Base-by-base conservation (phyloP, 2,797 vertebrate genomes). In the Onychomys arenicola region DNA sequence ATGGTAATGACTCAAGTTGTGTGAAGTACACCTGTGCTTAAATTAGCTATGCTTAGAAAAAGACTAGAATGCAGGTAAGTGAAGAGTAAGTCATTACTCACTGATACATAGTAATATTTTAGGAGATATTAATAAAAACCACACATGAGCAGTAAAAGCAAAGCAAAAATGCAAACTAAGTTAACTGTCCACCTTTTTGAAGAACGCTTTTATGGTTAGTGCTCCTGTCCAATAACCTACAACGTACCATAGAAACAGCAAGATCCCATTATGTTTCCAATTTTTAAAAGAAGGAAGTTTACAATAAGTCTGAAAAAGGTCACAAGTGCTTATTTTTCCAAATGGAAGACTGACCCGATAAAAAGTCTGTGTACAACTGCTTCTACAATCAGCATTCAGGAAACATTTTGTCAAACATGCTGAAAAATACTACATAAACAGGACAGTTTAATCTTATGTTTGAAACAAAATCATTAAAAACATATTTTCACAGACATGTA, bases 251-350 rank as follows among this genome's bases (percentile, higher is more conserved):
- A 89, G 6, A 52, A 88, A 78, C 49, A 85, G 91, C 75, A 25
- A 61, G 93, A 65, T 83, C 34, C 89, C 83, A 82, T 29, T 69
- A 84, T 77, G 8, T 67, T 93, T 90, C 65, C 27, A 81, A 77
- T 86, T 83, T 95, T 92, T 92, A 95, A 93, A 90, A 21, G 27
- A 84, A 96, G 43, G 32, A 14, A 76, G 46, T 65, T 93, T 55
- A 91, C 25, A 89, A 57, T 65, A 88, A 90, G 78, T 82, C 29
- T 57, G 88, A 92, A 13, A 86, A 96, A 90, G 84, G 88, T 57
- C n/a, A 13, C 29, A 94, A 78, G 21, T 59, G 55, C 49, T 88
- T 71, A 57, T 32, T 11, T 21, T 61, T 25, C 27, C 13, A 90
- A 94, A 89, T 71, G 34, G 63, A 91, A 81, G 59, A 84, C 1